Base-by-base conservation (phyloP, 2,888 invertebrate genomes). In the Cheilosia pagana region DNA sequence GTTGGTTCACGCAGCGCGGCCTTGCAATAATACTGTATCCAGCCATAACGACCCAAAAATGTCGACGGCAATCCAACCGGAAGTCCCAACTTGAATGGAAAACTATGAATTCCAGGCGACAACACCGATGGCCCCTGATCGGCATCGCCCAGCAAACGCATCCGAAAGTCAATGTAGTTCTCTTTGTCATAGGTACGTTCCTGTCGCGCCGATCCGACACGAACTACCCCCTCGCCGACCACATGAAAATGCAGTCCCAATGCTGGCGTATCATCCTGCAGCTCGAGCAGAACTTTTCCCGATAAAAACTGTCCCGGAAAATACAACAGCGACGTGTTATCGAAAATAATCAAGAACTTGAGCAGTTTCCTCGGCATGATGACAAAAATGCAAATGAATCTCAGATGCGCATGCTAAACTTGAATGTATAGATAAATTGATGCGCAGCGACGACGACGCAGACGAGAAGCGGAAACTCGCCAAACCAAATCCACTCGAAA, bases 11-110 rank as follows among this genome's bases (percentile, higher is more conserved):
- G 93, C 19, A 98, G 92, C 0, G 97, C 97, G 21, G 97, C 96
- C 91, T 97, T 97, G 90, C 98, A 98, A 90, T 95, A 98, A 92
- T 98, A 98, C 92, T 98, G 98, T 57, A 98, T 97, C 98, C 98
- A 98, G 60, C 98, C 98, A 89, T 97, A 97, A 87, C 97, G 97
- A 39, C 98, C 98, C 16, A 98, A 93, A 92, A 98, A 98, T 48
- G 98, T 98, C 3, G 98, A 98, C 0, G 98, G 98, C 70, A 98
- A 92, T 0, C 98, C 98, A 89, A 97, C 93, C 0, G 98, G 98
- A 50, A 98, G 93, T 3, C 98, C 98, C 79, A 98, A 92, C 92
- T 98, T 98, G 91, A 98, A 98, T 3, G 98, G 98, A 91, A 98
- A 98, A 91, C 97, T 97, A 93, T 98, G 98, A 89, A 98, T 98